Evolutionary conservation across 2,888 invertebrate species (phyloP), one percentile per base, ranked within the genome.

Genomic region (Andrena marginata): DNA sequence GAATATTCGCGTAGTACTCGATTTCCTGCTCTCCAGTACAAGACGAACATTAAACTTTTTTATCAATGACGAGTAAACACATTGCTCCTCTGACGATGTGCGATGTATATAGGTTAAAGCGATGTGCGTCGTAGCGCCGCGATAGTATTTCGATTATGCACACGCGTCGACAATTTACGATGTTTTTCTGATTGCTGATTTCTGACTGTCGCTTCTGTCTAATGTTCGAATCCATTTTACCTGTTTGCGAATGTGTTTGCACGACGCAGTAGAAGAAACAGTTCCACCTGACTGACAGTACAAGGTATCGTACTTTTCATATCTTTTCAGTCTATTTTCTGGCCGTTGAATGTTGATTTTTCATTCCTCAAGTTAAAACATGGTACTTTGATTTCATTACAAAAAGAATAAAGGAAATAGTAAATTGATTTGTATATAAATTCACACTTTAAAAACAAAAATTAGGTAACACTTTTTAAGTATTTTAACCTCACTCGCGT

Each of bases 181-280:
- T 76, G 31, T 51, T 71, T 71, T 67, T 67, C 62, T n/a, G 54
- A 65, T 63, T n/a, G 5, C 16, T 54, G 56, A 65, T 8, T 60
- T 13, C 26, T 48, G 29, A 16, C 10, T 16, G 26, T 1, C 10
- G 13, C 6, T 26, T 48, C 23, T 29, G n/a, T 8, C 35, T 63
- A 33, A 35, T n/a, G 62, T 3, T 35, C 20, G 35, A 20, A 31
- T 35, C 1, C n/a, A 31, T 20, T 63, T 35, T 20, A 20, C 23
- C 35, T 20, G 35, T 10, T 20, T 7, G 13, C 35, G 35, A 23
- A 35, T 63, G 13, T 35, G 8, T 20, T 59, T 59, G 13, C 16
- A 5, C n/a, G 10, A 5, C 59, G 5, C 26, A 59, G 29, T 6
- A 16, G 20, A 59, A 7, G 2, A 31, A 16, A 59, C 20, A 16